Evolutionary conservation across 2,888 invertebrate genomes (phyloP).

Genomic region (Sylvicola fuscatus): DNA sequence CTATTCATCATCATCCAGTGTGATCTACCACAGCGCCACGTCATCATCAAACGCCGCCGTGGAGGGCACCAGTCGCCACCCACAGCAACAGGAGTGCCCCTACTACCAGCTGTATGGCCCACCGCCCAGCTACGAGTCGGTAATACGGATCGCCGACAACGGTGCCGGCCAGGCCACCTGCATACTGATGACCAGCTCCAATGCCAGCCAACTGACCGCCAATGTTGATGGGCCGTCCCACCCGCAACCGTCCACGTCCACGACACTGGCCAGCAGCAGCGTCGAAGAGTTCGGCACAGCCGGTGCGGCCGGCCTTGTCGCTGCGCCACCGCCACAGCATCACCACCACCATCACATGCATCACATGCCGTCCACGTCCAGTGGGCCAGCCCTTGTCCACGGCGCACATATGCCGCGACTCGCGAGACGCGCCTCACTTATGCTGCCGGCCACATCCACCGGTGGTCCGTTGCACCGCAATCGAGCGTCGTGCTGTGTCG

Average conservation of each 20-base stretch:
- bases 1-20: slow-evolving; percentile 7
- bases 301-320: too few species aligned
- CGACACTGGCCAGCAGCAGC: background rate
- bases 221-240: background rate
- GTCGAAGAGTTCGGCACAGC: background rate
- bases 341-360: background rate
- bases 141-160: slow-evolving; percentile 13
- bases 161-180: slow-evolving; percentile 7
- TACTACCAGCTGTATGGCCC: slow-evolving; percentile 28
- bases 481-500: too few species aligned
- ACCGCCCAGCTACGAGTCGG: slow-evolving; percentile 28
- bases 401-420: too few species aligned
- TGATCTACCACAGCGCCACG: slow-evolving; percentile 4
- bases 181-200: slow-evolving; percentile 3
- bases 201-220: background rate
- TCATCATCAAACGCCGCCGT: slow-evolving; percentile 5
- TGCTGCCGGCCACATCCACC: too few species aligned
- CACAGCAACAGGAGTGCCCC: slow-evolving; percentile 15
- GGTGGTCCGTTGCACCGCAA: too few species aligned
- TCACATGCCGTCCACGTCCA: too few species aligned
- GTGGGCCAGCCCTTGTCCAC: too few species aligned
- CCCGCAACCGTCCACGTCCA: slow-evolving; percentile 2
- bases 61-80: background rate
- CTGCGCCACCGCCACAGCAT: background rate
- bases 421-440: too few species aligned